These are phyloP conservation scores for Gryon sp. DNA, from an alignment of 1,140 invertebrate species.

Conservation along the genomic window DNA sequence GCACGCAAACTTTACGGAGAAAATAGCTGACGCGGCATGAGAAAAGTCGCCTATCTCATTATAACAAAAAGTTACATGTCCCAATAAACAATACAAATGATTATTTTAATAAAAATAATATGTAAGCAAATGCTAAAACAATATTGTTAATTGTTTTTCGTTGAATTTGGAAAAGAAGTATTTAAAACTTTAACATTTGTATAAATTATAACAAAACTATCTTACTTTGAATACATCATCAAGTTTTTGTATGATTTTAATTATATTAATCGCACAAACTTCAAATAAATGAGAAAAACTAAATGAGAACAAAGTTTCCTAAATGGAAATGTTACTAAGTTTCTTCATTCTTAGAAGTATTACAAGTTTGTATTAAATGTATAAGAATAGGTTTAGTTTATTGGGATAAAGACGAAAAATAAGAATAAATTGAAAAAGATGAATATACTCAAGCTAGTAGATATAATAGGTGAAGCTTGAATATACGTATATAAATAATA, in stretches of 20 bases:
- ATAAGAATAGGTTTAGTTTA: slow-evolving; percentile 30
- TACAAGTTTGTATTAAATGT: slow-evolving; percentile 1
- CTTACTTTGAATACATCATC: too few species aligned
- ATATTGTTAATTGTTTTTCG: too few species aligned
- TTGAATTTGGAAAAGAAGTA: too few species aligned
- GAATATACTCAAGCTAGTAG: slow-evolving; percentile 67
- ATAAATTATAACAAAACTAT: too few species aligned
- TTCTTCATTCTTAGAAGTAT: too few species aligned
- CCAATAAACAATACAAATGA: slow-evolving; percentile 59
- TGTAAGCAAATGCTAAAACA: too few species aligned
- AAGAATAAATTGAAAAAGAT: slow-evolving; percentile 38
- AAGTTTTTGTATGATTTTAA: slow-evolving; percentile 4
- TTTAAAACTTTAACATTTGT: too few species aligned
- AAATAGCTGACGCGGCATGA: slow-evolving; percentile 53
- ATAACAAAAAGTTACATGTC: slow-evolving; percentile 38
- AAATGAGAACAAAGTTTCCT: too few species aligned
- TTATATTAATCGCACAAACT: slow-evolving; percentile 42
- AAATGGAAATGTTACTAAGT: neutral
- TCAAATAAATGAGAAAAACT: too few species aligned
- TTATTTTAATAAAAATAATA: too few species aligned
- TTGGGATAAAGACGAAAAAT: slow-evolving; percentile 37
- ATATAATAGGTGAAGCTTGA: slow-evolving; percentile 73
- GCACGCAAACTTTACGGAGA: slow-evolving; percentile 54
- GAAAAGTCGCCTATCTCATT: slow-evolving; percentile 56
- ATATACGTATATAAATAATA: slow-evolving; percentile 65